Evolutionary conservation across 2,113 vertebrate species (phyloP).

Genomic region (Crotalus helleri): DNA sequence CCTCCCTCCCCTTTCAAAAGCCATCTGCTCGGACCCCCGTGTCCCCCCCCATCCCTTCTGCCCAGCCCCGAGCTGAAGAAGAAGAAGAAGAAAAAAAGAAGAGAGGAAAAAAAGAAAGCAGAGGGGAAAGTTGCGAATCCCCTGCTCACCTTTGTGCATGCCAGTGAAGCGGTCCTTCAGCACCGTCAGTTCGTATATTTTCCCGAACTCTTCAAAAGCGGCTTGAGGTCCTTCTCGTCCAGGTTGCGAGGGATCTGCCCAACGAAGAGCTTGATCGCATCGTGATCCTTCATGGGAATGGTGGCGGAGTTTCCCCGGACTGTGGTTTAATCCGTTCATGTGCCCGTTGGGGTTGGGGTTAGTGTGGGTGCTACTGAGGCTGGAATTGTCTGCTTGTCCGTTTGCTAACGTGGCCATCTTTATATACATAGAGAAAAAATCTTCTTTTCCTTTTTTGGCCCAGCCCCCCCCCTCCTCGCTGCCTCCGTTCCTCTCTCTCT

Average conservation of each 20-base stretch:
- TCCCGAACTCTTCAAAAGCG: conserved; percentile 99
- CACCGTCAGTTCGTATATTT: conserved; percentile 99
- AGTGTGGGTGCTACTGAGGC: conserved; percentile 88
- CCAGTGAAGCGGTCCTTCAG: conserved; percentile 99
- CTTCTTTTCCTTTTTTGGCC: conserved; percentile 76
- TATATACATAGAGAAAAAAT: conserved; percentile 83
- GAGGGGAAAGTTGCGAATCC: conserved; percentile 69
- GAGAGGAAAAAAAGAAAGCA: conserved; percentile 8
- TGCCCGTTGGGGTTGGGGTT: conserved; percentile 93
- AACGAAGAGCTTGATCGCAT: conserved; percentile 99
- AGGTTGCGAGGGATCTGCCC: conserved; percentile 99
- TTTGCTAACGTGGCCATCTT: conserved; percentile 99
- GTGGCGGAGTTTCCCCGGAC: conserved; percentile 94
- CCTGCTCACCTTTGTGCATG: conserved; percentile 98
- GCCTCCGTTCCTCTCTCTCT: conserved; percentile 1
- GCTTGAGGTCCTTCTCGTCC: conserved; percentile 99
- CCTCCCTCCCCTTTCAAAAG: conserved; percentile 13
- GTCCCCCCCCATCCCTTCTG: conserved; percentile 27
- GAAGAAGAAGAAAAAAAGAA: conserved; percentile 1
- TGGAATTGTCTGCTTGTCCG: conserved; percentile 94
- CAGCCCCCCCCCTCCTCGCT: conserved; percentile 65
- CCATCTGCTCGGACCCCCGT: conserved; percentile 9
- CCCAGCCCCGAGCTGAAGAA: conserved; percentile 33
- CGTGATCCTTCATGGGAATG: conserved; percentile 99
- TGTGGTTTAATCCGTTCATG: conserved; percentile 99